Percentiles rank a stretch among this genome's conserved stretches.
These are phyloP conservation scores for Piscicola geometra DNA, from an alignment of 2,888 invertebrate species.

Conservation along the genomic window DNA sequence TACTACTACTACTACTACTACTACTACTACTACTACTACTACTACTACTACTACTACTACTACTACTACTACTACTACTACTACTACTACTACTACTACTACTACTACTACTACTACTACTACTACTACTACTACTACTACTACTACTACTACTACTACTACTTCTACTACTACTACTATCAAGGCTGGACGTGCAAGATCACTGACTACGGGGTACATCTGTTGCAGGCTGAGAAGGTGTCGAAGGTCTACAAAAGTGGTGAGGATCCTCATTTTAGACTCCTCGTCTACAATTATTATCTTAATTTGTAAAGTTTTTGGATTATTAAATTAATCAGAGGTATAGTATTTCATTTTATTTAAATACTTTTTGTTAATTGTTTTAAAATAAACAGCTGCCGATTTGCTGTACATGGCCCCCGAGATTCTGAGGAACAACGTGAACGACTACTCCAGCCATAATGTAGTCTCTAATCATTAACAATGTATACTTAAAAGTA, in stretches of 20 bases:
- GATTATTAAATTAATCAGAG: background rate
- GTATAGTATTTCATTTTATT: background rate
- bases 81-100: background rate
- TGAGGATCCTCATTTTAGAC: background rate
- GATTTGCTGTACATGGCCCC: conserved; percentile 24
- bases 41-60: background rate
- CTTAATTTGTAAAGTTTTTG: background rate
- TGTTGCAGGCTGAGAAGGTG: conserved; percentile 29
- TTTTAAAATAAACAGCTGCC: too few relatives aligned
- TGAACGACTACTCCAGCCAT: background rate
- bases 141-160: background rate
- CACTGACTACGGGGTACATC: conserved; percentile 50
- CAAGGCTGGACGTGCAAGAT: conserved; percentile 52
- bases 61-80: background rate
- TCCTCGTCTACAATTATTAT: too few relatives aligned
- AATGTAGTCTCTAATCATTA: background rate
- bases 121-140: background rate
- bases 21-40: too few relatives aligned
- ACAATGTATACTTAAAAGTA: too few relatives aligned
- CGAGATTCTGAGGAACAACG: conserved; percentile 10
- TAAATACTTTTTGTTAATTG: too few relatives aligned
- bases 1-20: background rate
- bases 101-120: background rate
- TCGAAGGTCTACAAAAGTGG: conserved; percentile 21
- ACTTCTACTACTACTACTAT: background rate